A percentile compares a stretch with the other conserved stretches of the same genome.
These are phyloP conservation scores for Polydrusus cervinus DNA, from an alignment of 2,888 invertebrate species.

Conservation along the genomic window DNA sequence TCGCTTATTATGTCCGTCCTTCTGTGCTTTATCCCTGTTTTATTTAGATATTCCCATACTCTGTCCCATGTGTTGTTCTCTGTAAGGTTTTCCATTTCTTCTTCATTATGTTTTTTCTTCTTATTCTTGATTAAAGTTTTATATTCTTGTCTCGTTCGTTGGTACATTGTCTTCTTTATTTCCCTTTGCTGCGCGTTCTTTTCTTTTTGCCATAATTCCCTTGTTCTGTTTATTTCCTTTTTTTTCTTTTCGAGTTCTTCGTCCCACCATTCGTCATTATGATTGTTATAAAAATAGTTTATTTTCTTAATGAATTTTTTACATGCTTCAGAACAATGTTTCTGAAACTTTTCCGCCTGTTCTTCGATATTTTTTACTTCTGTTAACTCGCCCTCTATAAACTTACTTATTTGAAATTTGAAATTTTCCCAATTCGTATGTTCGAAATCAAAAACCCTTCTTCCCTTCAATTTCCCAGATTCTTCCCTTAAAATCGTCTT, in stretches of 20 bases:
- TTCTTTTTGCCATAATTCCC: not conserved
- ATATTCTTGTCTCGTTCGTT: not conserved
- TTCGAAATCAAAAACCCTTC: conserved; percentile 14
- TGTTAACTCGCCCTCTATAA: not conserved
- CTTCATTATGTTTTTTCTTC: not conserved
- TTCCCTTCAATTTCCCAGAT: not conserved
- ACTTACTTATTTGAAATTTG: not conserved
- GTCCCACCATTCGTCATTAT: conserved; percentile 19
- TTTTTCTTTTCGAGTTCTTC: not conserved
- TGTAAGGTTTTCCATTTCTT: conserved; percentile 12
- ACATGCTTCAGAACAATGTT: not conserved
- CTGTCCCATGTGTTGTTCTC: conserved; percentile 28
- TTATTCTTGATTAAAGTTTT: conserved; percentile 23
- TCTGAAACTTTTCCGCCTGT: conserved; percentile 5
- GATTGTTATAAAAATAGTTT: no score
- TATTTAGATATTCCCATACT: conserved; percentile 1
- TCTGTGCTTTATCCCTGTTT: not conserved
- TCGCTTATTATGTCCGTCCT: conserved; percentile 28
- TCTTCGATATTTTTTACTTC: not conserved
- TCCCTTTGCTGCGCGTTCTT: not conserved
- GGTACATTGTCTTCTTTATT: not conserved
- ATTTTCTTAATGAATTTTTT: conserved; percentile 9
- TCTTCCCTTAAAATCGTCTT: not conserved
- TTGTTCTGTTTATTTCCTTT: not conserved
- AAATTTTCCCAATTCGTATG: not conserved